Base-by-base conservation (phyloP, 2,797 vertebrate genomes). In the Hephaestus fuliginosus region DNA sequence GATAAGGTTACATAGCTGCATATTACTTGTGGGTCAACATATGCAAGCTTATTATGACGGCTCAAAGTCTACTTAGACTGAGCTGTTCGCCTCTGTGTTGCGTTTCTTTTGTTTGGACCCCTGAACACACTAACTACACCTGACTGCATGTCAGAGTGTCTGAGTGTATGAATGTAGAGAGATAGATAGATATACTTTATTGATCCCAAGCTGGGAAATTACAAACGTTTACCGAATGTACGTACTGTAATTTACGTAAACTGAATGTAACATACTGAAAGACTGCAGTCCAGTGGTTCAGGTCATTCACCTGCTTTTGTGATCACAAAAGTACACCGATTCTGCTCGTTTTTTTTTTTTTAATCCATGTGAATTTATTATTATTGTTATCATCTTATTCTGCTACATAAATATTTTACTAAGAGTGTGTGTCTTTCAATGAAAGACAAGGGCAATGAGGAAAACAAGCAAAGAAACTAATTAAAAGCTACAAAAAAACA, bases 61-160 rank as follows among this genome's bases (percentile, higher is more conserved):
- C 44, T 89, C 84, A 90, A 91, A 90, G 86, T 93, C 82, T 71
- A 58, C 63, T 70, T 39, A 62, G 36, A 55, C 71, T 33, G 36
- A 83, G 78, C 52, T 22, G 43, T n/a, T 88, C 56, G 83, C 83
- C 83, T 86, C 77, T 87, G 76, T 86, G 60, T 84, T 63, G 51
- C 6, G 14, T 88, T 86, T 77, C 56, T 78, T 53, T 71, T 20
- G 46, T 36, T 70, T 66, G 70, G 44, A 87, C 81, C 20, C 14
- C 43, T 86, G 64, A 80, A 73, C 69, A n/a, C 33, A 4, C 13
- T 14, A 13, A 33, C 12, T 17, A 4, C 41, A 11, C 46, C 25
- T 20, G 17, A 33, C 30, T 36, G 33, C 17, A 61, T 17, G 7
- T 58, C 6, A 63, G 30, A 7, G 20, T 53, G 15, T 15, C 43